phyloP scores from a whole-genome alignment of 2,113 vertebrate species.

The Cyphomyrus discorhynchus region DNA sequence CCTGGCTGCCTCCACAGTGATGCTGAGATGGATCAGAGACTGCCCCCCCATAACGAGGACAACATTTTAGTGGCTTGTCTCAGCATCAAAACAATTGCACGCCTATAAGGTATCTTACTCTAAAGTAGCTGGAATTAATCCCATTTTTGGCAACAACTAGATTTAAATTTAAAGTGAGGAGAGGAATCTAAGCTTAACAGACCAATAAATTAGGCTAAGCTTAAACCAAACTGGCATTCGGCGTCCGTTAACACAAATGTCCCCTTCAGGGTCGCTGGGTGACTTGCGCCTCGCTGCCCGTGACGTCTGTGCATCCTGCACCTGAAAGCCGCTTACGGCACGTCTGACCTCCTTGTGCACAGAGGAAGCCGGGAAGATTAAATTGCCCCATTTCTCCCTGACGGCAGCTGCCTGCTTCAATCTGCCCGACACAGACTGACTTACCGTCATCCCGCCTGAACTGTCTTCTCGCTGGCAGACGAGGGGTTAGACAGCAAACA shows the following conservation, averaged over 20 bases:
- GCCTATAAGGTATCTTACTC: background rate
- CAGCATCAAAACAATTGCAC: background rate
- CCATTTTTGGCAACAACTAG: background rate
- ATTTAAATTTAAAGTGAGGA: background rate
- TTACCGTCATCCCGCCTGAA: background rate
- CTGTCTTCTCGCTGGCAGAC: background rate
- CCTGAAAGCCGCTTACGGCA: background rate
- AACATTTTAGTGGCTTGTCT: background rate
- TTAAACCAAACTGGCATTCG: background rate
- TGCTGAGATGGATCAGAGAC: background rate
- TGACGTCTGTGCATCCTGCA: background rate
- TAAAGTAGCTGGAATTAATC: background rate
- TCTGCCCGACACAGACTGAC: background rate
- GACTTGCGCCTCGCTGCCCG: background rate
- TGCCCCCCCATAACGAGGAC: background rate
- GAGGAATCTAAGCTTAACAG: background rate
- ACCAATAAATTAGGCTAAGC: background rate
- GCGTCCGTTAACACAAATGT: background rate
- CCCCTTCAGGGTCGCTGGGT: background rate
- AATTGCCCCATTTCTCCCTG: background rate
- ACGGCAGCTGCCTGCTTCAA: background rate
- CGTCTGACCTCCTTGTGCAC: background rate
- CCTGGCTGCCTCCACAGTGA: background rate
- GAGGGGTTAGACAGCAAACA: background rate
- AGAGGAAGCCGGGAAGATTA: background rate